phyloP scores from a whole-genome alignment of 2,113 vertebrate species.

The Mobula birostris region DNA sequence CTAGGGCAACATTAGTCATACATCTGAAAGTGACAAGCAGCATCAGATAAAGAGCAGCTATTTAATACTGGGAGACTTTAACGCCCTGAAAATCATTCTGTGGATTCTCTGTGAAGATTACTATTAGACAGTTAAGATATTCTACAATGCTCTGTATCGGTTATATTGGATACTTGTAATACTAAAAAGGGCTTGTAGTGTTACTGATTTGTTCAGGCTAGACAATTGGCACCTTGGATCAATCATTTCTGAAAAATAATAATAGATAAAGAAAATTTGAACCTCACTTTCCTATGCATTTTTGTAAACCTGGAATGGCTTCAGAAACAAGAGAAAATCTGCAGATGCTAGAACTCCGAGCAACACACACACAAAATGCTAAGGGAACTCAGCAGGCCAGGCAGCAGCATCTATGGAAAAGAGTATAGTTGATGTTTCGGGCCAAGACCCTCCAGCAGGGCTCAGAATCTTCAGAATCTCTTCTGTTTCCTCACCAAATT shows the following conservation, averaged over 20 bases:
- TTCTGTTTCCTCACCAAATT: not conserved
- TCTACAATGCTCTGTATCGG: not conserved
- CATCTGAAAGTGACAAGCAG: not conserved
- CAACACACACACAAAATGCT: too few species aligned
- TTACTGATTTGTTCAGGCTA: not conserved
- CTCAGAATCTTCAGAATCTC: not conserved
- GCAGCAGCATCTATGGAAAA: too few species aligned
- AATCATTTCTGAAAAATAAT: not conserved
- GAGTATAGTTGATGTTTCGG: too few species aligned
- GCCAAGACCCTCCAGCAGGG: too few species aligned
- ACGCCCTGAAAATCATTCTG: not conserved
- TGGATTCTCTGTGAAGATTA: not conserved
- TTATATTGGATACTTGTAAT: not conserved
- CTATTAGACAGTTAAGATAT: not conserved
- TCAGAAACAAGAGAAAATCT: too few species aligned
- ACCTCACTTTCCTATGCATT: not conserved
- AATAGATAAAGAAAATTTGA: not conserved
- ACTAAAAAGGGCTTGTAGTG: not conserved
- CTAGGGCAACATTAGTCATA: not conserved
- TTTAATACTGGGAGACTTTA: not conserved
- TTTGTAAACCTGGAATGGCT: too few species aligned
- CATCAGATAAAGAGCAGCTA: not conserved
- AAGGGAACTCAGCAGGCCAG: too few species aligned
- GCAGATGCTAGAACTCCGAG: too few species aligned
- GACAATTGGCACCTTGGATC: not conserved